Conservation (phyloP, 2,888 invertebrate species). For the Drosophila kuntzei region DNA sequence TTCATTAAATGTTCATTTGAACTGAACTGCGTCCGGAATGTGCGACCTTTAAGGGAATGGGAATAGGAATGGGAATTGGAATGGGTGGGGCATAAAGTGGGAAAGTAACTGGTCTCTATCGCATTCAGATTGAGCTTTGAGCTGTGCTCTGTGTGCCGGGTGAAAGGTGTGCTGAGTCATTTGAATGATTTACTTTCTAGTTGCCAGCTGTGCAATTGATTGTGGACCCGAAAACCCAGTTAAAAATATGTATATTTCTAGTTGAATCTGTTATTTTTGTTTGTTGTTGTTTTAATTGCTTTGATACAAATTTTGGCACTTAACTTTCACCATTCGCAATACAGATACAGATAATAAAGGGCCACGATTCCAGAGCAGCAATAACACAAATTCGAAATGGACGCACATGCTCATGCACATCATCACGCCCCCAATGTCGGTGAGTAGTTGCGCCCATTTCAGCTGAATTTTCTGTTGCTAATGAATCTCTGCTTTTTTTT, state of each 20-base stretch:
- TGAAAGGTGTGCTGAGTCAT: constrained; percentile 55
- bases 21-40: constrained; percentile 35
- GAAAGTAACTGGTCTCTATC: constrained; percentile 11
- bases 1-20: constrained; percentile 34
- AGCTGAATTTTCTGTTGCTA: background rate
- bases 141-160: constrained; percentile 37
- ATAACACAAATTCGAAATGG: constrained; percentile 65
- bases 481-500: background rate
- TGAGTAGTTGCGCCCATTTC: constrained; percentile 52
- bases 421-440: constrained; percentile 82
- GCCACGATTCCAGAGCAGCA: constrained; percentile 4
- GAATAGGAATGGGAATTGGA: background rate
- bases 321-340: constrained; percentile 34
- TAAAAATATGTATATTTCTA: background rate
- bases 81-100: background rate
- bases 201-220: constrained; percentile 31
- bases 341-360: constrained; percentile 9
- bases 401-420: constrained; percentile 72
- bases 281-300: too few species aligned
- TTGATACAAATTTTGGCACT: constrained; percentile 7
- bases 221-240: constrained; percentile 13
- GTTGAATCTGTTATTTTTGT: constrained; percentile 1
- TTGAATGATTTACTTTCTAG: constrained; percentile 49
- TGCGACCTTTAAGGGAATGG: constrained; percentile 34
- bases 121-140: constrained; percentile 13